These are phyloP conservation scores for Cryptocephalus primarius DNA, from an alignment of 2,888 invertebrate genomes.

Conservation along the genomic window DNA sequence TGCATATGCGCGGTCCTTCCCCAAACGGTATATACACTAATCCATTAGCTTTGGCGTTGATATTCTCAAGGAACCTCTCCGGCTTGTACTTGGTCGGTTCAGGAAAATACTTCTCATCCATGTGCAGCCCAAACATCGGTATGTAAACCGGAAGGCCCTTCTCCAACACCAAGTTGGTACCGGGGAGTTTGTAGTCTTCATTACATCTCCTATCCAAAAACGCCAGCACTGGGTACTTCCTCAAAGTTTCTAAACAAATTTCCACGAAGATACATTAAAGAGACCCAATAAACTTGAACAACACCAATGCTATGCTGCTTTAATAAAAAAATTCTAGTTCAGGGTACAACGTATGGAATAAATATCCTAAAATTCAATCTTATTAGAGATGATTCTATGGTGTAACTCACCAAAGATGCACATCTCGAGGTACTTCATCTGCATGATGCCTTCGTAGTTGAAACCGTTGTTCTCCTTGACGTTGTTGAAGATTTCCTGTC, in stretches of 20 bases:
- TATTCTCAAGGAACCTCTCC: conserved; percentile 20
- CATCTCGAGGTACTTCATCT: conserved; percentile 41
- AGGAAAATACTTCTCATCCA: conserved; percentile 23
- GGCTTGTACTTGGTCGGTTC: conserved; percentile 23
- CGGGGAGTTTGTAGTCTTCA: conserved; percentile 22
- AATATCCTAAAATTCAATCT: no score
- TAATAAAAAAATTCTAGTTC: no score
- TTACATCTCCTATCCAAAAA: conserved; percentile 25
- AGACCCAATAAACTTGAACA: no score
- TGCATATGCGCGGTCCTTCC: conserved; percentile 23
- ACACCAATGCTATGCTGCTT: no score
- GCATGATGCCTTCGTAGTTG: conserved; percentile 42
- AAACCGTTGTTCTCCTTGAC: conserved; percentile 35
- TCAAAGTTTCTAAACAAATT: conserved; percentile 36
- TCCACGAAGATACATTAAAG: no score
- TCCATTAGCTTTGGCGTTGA: conserved; percentile 12
- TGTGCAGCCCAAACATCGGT: conserved; percentile 20
- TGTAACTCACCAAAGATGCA: conserved; percentile 11
- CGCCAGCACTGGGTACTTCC: conserved; percentile 34
- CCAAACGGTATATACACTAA: conserved; percentile 25
- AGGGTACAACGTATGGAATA: no score
- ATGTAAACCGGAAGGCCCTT: conserved; percentile 32
- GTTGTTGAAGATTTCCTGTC: conserved; percentile 39
- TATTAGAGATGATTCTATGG: no score
- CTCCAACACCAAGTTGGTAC: conserved; percentile 22